phyloP scores from a whole-genome alignment of 2,888 invertebrate species.

The Himalopsyche tibetana region DNA sequence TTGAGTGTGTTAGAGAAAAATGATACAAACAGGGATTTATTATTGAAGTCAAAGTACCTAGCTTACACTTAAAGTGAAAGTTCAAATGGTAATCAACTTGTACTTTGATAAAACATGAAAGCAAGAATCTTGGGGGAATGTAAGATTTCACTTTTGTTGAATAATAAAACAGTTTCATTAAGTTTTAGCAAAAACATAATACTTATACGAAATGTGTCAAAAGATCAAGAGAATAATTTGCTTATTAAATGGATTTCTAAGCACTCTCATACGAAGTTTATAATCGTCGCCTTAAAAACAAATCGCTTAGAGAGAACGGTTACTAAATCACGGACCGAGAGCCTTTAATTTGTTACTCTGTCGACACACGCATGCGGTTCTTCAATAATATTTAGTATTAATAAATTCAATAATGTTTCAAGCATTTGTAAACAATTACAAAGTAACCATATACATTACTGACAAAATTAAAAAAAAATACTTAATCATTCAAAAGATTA shows the following conservation, averaged over 20 bases:
- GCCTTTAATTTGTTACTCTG: too few species aligned
- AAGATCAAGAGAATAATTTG: conserved; percentile 25
- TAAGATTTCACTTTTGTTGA: conserved; percentile 21
- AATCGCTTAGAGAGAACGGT: too few species aligned
- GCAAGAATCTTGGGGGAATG: not conserved
- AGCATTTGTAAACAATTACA: too few species aligned
- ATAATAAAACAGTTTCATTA: conserved; percentile 30
- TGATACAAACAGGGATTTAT: not conserved
- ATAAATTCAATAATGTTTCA: too few species aligned
- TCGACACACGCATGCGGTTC: too few species aligned
- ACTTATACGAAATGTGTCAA: not conserved
- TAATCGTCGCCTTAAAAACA: not conserved
- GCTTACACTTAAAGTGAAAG: not conserved
- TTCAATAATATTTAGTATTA: too few species aligned
- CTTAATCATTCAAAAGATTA: too few species aligned
- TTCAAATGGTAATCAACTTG: not conserved
- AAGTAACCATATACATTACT: too few species aligned
- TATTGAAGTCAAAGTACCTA: not conserved
- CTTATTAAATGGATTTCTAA: conserved; percentile 8
- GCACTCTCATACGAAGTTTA: not conserved
- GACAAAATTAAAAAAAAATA: too few species aligned
- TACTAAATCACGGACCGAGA: too few species aligned
- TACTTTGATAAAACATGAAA: conserved; percentile 5
- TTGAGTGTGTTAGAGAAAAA: not conserved
- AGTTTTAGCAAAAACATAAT: conserved; percentile 19